Base-by-base conservation (phyloP, 30 jellyfish, hydroid and myxozoan species). In the Calvadosia cruxmelitensis region DNA sequence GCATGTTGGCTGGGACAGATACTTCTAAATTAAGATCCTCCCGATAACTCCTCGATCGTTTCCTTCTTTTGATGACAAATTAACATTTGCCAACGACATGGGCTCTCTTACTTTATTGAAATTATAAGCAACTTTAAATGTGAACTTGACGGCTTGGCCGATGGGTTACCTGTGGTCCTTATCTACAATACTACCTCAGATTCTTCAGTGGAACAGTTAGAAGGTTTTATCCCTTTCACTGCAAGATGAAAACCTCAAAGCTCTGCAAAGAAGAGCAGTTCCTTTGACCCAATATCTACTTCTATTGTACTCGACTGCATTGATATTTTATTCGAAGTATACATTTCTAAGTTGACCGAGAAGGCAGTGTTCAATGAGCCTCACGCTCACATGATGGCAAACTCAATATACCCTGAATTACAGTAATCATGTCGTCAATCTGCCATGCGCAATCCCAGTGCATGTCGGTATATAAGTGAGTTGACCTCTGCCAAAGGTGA, bases 221-320 rank as follows among this genome's bases (percentile, higher is more conserved):
- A 70, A 50, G 27, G 33, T 33, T 64, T 74, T 49, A 68, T 51
- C 33, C 79, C 33, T 66, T 62, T 68, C 52, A 66, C 88, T 61
- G 88, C n/a, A 76, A 77, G 74, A 67, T 33, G 63, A 67, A 66
- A 68, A 66, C n/a, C 51, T 74, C 35, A 67, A 34, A 48, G 50
- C 27, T 66, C 82, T 66, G 67, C 75, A 76, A 66, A 77, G 33
- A 76, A 66, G 61, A 67, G 33, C 52, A 66, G 81, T 50, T 72
- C 51, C 50, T 81, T 76, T 67, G 88, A 76, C 52, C 88, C 81
- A 66, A 77, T 70, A 31, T 67, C 82, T 63, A 66, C 74, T 61
- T 76, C 72, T 69, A 67, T 68, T 24, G 74, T 76, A 52, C 52
- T 24, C 68, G 66, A 53, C 66, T 68, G 82, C 81, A 66, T 50